Base-by-base conservation (phyloP, 1,140 invertebrate genomes). In the Penaeus indicus region DNA sequence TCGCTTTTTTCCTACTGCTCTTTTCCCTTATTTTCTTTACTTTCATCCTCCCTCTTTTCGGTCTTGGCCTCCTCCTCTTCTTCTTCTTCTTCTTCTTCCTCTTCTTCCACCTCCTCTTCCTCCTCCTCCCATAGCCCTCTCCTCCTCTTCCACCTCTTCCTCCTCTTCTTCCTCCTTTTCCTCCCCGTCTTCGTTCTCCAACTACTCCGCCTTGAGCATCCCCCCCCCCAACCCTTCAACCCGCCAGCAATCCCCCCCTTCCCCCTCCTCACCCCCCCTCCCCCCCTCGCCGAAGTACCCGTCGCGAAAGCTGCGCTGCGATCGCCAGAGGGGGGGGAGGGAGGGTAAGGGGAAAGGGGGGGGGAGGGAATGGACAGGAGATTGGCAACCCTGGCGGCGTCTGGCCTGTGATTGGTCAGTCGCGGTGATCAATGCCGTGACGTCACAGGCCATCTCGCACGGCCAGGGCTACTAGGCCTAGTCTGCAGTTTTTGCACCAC, bases 401-500 rank as follows among this genome's bases (percentile, higher is more conserved):
- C 61, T n/a, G 85, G 27, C 25, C 77, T 80, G 27, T 62, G 72
- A 86, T 86, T 86, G 85, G 85, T 86, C 85, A 86, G 78, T 86
- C 38, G 61, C n/a, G 27, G 61, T 86, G 85, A 86, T 86, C 85
- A 86, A 86, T 86, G 85, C 72, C 60, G 85, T 86, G 85, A 86
- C 85, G 85, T 86, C 85, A 86, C 85, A 32, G 85, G 77, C 85
- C 85, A 86, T 86, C 85, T 86, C 75, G 77, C 60, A 62, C 27
- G 81, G 81, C 81, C 81, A 82, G 75, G 72, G 27, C 79, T 82
- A 42, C 84, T 78, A 85, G 84, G 84, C 72, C 84, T 85, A 85
- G 85, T 86, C 75, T 86, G 85, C 77, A 86, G 85, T 86, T 86
- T 86, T 79, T 86, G 85, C 85, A 86, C 77, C 77, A 75, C 75